A percentile compares a stretch with the other conserved stretches of the same genome.
phyloP scores from a whole-genome alignment of 2,797 vertebrate genomes.

The Myripristis murdjan region DNA sequence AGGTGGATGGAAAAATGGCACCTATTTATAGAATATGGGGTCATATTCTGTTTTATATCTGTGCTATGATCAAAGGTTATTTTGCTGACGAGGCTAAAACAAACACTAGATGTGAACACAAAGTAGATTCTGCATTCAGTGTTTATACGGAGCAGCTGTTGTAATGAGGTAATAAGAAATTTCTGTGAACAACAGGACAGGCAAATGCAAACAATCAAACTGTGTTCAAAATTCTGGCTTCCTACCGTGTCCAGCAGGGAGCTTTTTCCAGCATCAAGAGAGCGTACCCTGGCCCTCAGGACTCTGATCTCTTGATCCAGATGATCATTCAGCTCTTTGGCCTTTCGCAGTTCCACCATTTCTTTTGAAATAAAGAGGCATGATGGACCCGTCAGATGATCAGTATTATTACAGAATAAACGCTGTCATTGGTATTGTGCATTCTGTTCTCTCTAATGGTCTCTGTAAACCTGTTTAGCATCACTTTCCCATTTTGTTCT shows the following conservation, averaged over 20 bases:
- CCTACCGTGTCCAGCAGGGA: constrained; percentile 82
- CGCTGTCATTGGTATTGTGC: background rate
- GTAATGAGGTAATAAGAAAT: too few species aligned
- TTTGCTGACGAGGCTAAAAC: background rate
- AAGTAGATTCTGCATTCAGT: too few species aligned
- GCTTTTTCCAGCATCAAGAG: constrained; percentile 84
- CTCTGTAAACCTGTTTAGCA: background rate
- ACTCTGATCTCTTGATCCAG: constrained; percentile 88
- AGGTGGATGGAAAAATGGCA: too few species aligned
- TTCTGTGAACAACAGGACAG: too few species aligned
- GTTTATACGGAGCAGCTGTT: too few species aligned
- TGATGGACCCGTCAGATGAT: background rate
- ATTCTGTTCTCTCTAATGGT: background rate
- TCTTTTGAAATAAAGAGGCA: constrained; percentile 55
- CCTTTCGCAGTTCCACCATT: constrained; percentile 78
- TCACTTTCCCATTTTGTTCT: too few species aligned
- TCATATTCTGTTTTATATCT: too few species aligned
- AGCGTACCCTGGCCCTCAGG: constrained; percentile 81
- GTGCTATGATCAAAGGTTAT: background rate
- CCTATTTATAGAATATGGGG: too few species aligned
- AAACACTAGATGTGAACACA: too few species aligned
- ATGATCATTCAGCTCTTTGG: constrained; percentile 85
- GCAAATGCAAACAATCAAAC: too few species aligned
- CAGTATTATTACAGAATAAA: background rate
- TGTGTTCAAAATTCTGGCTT: background rate